A percentile compares a stretch with the other conserved stretches of the same genome.
These are phyloP conservation scores for Heliconius erato DNA, from an alignment of 2,888 invertebrate genomes.

Conservation along the genomic window DNA sequence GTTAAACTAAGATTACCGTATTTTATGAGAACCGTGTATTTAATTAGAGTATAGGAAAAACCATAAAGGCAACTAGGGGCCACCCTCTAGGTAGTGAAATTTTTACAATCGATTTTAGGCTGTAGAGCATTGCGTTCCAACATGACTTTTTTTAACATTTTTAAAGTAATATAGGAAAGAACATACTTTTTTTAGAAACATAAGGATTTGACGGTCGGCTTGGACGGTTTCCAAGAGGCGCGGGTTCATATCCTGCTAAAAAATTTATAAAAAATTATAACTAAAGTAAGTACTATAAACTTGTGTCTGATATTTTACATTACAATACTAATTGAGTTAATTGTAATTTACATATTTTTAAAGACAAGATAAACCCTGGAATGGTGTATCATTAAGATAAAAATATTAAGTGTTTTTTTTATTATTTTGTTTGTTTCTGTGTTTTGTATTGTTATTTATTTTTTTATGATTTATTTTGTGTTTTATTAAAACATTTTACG, in stretches of 20 bases:
- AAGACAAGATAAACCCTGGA: not conserved
- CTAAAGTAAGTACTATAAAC: not conserved
- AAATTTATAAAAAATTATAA: too few species aligned
- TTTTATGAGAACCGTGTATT: not conserved
- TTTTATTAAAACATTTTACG: not conserved
- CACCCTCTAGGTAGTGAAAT: not conserved
- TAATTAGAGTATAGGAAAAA: not conserved
- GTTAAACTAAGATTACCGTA: not conserved
- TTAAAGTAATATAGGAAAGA: too few species aligned
- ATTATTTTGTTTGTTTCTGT: too few species aligned
- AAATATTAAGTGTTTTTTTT: not conserved
- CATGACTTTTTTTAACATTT: too few species aligned
- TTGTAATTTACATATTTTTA: conserved; percentile 9
- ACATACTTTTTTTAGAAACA: too few species aligned
- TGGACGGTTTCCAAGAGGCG: too few species aligned
- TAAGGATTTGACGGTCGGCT: too few species aligned
- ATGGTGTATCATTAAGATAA: not conserved
- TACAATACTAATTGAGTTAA: not conserved
- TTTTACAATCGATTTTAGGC: not conserved
- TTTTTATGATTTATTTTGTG: not conserved
- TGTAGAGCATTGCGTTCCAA: not conserved
- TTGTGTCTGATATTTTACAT: not conserved
- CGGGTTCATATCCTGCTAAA: too few species aligned
- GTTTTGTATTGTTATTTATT: too few species aligned
- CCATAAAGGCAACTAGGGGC: not conserved